Evolutionary conservation across 2,113 vertebrate species (phyloP), one percentile per base, ranked within the genome.

Genomic region (Athene cunicularia): DNA sequence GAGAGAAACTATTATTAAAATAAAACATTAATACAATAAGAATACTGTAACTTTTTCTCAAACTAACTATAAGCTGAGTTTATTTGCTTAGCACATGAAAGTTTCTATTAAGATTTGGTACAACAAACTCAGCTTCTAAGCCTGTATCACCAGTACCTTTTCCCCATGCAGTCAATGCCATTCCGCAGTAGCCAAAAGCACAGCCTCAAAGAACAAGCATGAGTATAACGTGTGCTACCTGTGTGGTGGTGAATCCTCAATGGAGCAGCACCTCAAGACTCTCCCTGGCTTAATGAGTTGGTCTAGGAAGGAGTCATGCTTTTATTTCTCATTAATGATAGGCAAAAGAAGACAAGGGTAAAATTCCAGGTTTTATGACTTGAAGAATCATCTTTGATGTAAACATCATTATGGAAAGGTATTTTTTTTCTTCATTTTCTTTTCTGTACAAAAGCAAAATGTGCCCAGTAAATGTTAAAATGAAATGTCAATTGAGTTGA

Each of bases 131-230:
- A 68, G 1, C 14, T 17, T 11, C 47, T 55, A 37, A 27, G 21
- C 8, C 0, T 50, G 3, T 24, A 53, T 59, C 68, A n/a, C 19
- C 27, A 22, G 14, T 9, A 33, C 15, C n/a, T 67, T 80, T 49
- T 62, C 20, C 28, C 52, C 5, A 13, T 26, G 33, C 66, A 43
- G 5, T 20, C 52, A 41, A 9, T 23, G 12, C 6, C 23, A 39
- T 6, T 10, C 14, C 71, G 55, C 26, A 41, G 60, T 5, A 53
- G 19, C 24, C 2, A 1, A n/a, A 60, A 82, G 62, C 1, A 1
- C 30, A 83, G 30, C 9, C 41, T 92, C n/a, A 28, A 28, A 39
- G 43, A 71, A 17, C 1, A 52, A 75, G 26, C 0, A 0, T n/a
- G 56, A 19, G 9, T 8, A 23, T 6, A 45, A 6, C 23, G 41